A percentile compares a stretch with the other conserved stretches of the same genome.
phyloP scores from a whole-genome alignment of 2,888 invertebrate genomes.

The Dicycla oo region DNA sequence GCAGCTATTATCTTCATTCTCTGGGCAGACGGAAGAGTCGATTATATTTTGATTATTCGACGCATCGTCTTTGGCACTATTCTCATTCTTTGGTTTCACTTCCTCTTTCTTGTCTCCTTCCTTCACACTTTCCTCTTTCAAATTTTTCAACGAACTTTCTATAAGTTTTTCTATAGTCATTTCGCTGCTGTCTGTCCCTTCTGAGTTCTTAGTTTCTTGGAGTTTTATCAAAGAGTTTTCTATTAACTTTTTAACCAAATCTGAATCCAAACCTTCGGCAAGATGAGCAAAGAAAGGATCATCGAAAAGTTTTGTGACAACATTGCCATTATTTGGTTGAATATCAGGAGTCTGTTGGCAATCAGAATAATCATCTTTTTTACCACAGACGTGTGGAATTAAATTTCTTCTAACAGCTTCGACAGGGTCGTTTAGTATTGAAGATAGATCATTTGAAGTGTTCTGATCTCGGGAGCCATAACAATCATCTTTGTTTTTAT shows the following conservation, averaged over 20 bases:
- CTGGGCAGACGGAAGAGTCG: constrained; percentile 74
- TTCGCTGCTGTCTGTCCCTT: constrained; percentile 85
- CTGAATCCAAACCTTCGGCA: constrained; percentile 91
- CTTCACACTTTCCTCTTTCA: constrained; percentile 81
- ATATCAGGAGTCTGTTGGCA: constrained; percentile 57
- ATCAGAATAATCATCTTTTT: constrained; percentile 79
- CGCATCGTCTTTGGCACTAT: constrained; percentile 69
- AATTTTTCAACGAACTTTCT: constrained; percentile 85
- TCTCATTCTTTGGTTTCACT: constrained; percentile 72
- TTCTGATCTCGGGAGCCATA: constrained; percentile 63
- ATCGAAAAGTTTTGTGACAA: constrained; percentile 91
- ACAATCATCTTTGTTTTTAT: constrained; percentile 68
- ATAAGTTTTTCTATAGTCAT: constrained; percentile 88
- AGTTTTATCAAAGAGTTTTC: constrained; percentile 92
- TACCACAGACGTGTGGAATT: constrained; percentile 94
- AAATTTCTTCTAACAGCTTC: constrained; percentile 94
- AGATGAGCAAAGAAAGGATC: constrained; percentile 92
- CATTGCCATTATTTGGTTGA: constrained; percentile 80
- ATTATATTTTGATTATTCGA: constrained; percentile 70
- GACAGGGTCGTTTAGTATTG: constrained; percentile 93
- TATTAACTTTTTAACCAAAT: constrained; percentile 91
- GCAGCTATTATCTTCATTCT: constrained; percentile 90
- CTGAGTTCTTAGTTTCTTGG: constrained; percentile 86
- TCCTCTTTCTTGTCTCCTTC: constrained; percentile 64
- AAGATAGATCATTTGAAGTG: constrained; percentile 83